Percentiles rank a stretch among this genome's conserved stretches.
Evolutionary conservation across 2,888 invertebrate genomes (phyloP).

Genomic region (Eilema sororculum): DNA sequence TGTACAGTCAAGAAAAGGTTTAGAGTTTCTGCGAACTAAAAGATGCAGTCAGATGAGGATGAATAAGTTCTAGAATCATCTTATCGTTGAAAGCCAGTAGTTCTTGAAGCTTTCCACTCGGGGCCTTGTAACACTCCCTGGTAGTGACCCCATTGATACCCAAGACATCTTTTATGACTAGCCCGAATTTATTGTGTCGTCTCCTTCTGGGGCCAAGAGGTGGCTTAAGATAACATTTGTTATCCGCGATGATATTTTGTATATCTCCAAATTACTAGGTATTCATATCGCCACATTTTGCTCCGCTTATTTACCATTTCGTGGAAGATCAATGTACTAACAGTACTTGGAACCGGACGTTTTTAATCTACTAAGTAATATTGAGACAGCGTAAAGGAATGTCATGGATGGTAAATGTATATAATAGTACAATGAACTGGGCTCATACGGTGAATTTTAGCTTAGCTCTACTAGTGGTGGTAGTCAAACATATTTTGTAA

Average conservation of each 20-base stretch:
- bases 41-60: not conserved
- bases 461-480: not conserved
- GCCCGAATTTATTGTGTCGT: too few species aligned
- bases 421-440: not conserved
- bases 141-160: too few species aligned
- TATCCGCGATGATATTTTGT: too few species aligned
- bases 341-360: not conserved
- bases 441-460: not conserved
- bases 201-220: too few species aligned
- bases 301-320: not conserved
- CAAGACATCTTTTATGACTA: too few species aligned
- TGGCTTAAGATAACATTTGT: too few species aligned
- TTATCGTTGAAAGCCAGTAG: too few species aligned
- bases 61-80: too few species aligned
- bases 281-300: not conserved
- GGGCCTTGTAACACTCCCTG: too few species aligned
- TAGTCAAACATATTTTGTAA: not conserved
- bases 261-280: too few species aligned
- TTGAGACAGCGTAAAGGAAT: not conserved
- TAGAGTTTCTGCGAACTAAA: not conserved
- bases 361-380: conserved; percentile 1
- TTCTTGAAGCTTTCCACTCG: too few species aligned
- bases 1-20: not conserved
- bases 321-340: conserved; percentile 4
- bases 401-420: conserved; percentile 4